Percentiles rank a stretch among this genome's conserved stretches.
Evolutionary conservation across 2,888 invertebrate genomes (phyloP).

Genomic region (Cabera pusaria): DNA sequence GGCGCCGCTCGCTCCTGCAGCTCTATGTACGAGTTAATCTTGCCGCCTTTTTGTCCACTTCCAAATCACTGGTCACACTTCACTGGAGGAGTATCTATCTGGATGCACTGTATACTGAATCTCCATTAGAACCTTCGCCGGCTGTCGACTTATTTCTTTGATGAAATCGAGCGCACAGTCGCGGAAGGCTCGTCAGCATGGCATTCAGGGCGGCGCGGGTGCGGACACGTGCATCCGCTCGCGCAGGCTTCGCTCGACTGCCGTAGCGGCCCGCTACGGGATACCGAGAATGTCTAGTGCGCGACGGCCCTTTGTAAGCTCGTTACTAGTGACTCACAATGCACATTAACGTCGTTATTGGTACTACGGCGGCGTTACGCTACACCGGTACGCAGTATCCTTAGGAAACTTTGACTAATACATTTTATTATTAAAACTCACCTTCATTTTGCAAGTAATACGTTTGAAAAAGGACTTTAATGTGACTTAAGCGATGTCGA

Average conservation of each 20-base stretch:
- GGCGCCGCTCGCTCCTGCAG: constrained; percentile 67
- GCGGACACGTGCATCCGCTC: constrained; percentile 50
- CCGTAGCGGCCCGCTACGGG: constrained; percentile 35
- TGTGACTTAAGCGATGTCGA: too few relatives aligned
- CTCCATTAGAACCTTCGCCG: constrained; percentile 21
- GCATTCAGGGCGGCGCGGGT: constrained; percentile 35
- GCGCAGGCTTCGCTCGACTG: constrained; percentile 28
- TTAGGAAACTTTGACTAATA: constrained; percentile 11
- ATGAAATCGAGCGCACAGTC: constrained; percentile 54
- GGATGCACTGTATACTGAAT: constrained; percentile 11
- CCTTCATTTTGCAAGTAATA: too few relatives aligned
- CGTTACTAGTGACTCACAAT: constrained; percentile 27
- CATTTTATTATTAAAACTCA: constrained; percentile 37
- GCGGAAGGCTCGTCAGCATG: constrained; percentile 47
- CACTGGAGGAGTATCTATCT: constrained; percentile 42
- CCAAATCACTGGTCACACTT: constrained; percentile 62
- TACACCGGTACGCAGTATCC: constrained; percentile 11
- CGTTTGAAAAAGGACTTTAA: too few relatives aligned
- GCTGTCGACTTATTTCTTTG: constrained; percentile 52
- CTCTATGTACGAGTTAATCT: constrained; percentile 77
- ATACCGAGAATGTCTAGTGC: constrained; percentile 39
- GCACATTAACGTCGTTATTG: constrained; percentile 14
- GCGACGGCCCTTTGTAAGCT: constrained; percentile 60
- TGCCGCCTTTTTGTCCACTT: constrained; percentile 54
- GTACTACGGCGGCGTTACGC: constrained; percentile 29